A percentile compares a stretch with the other conserved stretches of the same genome.
Evolutionary conservation across 2,888 invertebrate species (phyloP).

Genomic region (Epicampocera succincta): DNA sequence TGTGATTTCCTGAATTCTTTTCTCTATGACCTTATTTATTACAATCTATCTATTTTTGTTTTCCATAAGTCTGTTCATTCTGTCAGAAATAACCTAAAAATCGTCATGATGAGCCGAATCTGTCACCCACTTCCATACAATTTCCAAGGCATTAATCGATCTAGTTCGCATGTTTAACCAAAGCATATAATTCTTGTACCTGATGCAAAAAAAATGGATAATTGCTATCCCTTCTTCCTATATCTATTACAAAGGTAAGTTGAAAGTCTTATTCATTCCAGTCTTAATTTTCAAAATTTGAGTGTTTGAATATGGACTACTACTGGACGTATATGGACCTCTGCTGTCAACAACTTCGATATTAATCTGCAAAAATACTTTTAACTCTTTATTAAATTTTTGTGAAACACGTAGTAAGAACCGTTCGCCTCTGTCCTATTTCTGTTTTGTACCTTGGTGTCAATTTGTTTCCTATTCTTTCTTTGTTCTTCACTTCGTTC

Average conservation of each 20-base stretch:
- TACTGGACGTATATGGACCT: conserved; percentile 27
- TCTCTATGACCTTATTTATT: conserved; percentile 22
- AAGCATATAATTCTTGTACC: conserved; percentile 6
- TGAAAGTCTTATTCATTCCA: conserved; percentile 12
- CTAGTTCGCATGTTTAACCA: too few relatives aligned
- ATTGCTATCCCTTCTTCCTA: conserved; percentile 8
- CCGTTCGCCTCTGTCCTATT: conserved; percentile 11
- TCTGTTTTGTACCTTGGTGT: conserved; percentile 22
- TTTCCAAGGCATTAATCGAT: too few relatives aligned
- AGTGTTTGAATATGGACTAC: too few relatives aligned
- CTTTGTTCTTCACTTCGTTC: not conserved
- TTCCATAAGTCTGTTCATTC: conserved; percentile 12
- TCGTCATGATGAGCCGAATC: too few relatives aligned
- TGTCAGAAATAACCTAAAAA: too few relatives aligned
- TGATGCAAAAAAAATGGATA: conserved; percentile 19
- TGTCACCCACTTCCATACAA: too few relatives aligned
- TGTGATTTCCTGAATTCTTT: conserved; percentile 23
- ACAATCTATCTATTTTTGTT: conserved; percentile 15
- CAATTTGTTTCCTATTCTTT: conserved; percentile 35
- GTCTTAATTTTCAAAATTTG: conserved; percentile 15
- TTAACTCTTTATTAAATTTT: conserved; percentile 18
- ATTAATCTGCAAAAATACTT: conserved; percentile 4
- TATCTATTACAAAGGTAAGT: conserved; percentile 10
- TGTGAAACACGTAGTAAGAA: conserved; percentile 2
- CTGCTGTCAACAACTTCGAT: not conserved